Evolutionary conservation across 2,113 vertebrate genomes (phyloP).

Genomic region (Sinocyclocheilus rhinocerous): DNA sequence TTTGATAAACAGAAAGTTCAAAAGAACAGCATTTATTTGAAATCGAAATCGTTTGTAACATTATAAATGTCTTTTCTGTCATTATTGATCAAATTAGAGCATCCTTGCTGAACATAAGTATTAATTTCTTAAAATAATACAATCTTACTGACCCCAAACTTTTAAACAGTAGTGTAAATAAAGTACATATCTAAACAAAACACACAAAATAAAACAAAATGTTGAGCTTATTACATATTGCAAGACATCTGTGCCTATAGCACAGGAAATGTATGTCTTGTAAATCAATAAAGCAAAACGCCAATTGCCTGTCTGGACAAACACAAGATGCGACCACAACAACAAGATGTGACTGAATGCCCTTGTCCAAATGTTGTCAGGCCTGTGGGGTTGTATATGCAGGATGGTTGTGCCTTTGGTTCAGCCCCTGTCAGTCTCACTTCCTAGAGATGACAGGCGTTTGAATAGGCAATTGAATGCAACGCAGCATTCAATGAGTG

Average conservation of each 20-base stretch:
- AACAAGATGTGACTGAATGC: slow-evolving; percentile 77
- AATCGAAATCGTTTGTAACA: too few relatives aligned
- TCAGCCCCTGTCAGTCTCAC: slow-evolving; percentile 76
- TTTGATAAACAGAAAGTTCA: too few relatives aligned
- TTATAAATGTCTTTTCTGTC: too few relatives aligned
- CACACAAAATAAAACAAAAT: not conserved
- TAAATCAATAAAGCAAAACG: slow-evolving; percentile 4
- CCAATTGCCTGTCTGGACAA: slow-evolving; percentile 61
- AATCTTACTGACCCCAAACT: too few relatives aligned
- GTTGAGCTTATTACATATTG: not conserved
- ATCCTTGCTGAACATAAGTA: too few relatives aligned
- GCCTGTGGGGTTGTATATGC: slow-evolving; percentile 62
- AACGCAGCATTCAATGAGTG: slow-evolving; percentile 63
- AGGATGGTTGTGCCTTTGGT: slow-evolving; percentile 49
- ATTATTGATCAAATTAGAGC: too few relatives aligned
- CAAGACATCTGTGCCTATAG: not conserved
- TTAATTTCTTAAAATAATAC: too few relatives aligned
- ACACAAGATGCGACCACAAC: slow-evolving; percentile 69
- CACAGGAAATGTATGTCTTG: not conserved
- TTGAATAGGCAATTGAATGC: slow-evolving; percentile 70
- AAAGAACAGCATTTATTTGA: too few relatives aligned
- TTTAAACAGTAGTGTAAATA: too few relatives aligned
- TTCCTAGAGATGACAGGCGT: slow-evolving; percentile 72
- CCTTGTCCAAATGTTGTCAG: slow-evolving; percentile 73
- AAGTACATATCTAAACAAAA: not conserved